Percentiles rank a stretch among this genome's conserved stretches.
phyloP scores from a whole-genome alignment of 2,797 vertebrate genomes.

The Gobio occitaniae region DNA sequence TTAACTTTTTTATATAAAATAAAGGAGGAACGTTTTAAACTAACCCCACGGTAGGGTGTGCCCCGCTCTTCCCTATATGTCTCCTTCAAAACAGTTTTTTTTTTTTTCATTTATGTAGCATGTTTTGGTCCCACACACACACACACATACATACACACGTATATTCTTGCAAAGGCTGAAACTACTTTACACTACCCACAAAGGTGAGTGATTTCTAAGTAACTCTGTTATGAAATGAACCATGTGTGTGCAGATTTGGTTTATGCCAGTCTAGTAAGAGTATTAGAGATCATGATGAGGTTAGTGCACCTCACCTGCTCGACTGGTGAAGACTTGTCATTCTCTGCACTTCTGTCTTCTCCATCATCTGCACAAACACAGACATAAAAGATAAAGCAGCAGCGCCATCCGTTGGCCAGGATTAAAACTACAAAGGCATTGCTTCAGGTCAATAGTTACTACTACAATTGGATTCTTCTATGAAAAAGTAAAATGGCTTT shows the following conservation, averaged over 20 bases:
- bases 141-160: too few species aligned
- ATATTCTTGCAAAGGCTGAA: neutral
- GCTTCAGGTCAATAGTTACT: neutral
- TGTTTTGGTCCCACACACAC: too few species aligned
- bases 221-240: neutral
- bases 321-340: conserved; percentile 76
- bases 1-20: too few species aligned
- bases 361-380: conserved; percentile 68
- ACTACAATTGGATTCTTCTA: neutral
- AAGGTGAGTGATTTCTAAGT: neutral
- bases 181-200: neutral
- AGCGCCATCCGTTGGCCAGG: conserved; percentile 71
- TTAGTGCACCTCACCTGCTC: conserved; percentile 67
- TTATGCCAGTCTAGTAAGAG: neutral
- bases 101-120: too few species aligned
- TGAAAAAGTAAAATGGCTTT: neutral
- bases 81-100: too few species aligned
- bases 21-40: too few species aligned
- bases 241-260: neutral
- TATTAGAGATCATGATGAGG: conserved; percentile 4
- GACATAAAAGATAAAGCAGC: conserved; percentile 56
- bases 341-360: conserved; percentile 77
- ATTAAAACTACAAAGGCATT: neutral
- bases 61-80: too few species aligned
- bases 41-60: too few species aligned